phyloP scores from a whole-genome alignment of 1,140 invertebrate species.

The Pogonomyrmex californicus region DNA sequence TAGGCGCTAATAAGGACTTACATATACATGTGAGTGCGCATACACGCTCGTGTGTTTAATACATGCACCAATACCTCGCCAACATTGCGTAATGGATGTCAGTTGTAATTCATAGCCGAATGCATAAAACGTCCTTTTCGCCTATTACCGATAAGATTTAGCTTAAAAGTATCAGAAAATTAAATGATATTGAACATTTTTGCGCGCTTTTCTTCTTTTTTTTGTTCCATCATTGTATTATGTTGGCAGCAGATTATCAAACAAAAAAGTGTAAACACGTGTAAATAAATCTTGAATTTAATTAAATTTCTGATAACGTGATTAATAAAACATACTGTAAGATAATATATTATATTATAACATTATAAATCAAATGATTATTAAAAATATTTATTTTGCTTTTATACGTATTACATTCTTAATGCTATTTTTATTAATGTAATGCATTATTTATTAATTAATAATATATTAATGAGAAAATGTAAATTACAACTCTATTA shows the following conservation, averaged over 20 bases:
- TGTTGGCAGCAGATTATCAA: not conserved
- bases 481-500: not conserved
- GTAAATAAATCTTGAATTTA: not conserved
- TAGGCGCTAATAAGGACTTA: slow-evolving; percentile 75
- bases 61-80: slow-evolving; percentile 41
- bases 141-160: slow-evolving; percentile 67
- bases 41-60: slow-evolving; percentile 45
- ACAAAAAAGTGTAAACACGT: not conserved
- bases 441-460: not conserved
- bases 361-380: not conserved
- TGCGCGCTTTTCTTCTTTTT: not conserved
- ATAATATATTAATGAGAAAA: not conserved
- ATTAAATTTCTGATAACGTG: not conserved
- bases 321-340: not conserved
- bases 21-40: slow-evolving; percentile 45
- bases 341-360: not conserved
- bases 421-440: not conserved
- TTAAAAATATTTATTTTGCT: not conserved
- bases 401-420: not conserved
- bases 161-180: slow-evolving; percentile 35
- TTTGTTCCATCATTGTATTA: not conserved
- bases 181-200: slow-evolving; percentile 27
- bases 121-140: slow-evolving; percentile 68
- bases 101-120: slow-evolving; percentile 66
- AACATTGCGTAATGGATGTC: slow-evolving; percentile 70